Conservation (phyloP, 2,797 vertebrate species). For the Paedocypris micromegethes region DNA sequence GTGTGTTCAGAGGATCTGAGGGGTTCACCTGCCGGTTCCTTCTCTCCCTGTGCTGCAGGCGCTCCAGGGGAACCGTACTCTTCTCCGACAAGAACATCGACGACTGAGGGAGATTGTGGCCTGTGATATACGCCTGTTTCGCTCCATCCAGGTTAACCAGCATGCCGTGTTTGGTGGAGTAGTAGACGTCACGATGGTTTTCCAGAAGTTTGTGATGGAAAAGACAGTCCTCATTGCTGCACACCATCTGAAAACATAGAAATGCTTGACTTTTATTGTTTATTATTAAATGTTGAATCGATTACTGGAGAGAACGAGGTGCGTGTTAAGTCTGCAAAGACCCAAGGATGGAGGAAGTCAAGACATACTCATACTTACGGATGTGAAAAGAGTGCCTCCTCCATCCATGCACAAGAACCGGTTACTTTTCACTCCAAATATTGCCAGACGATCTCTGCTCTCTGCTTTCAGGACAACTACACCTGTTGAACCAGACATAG, state of each 20-base stretch:
- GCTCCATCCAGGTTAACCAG: constrained; percentile 83
- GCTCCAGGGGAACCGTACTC: constrained; percentile 84
- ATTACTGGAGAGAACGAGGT: too few relatives aligned
- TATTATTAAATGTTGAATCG: background rate
- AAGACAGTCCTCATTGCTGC: constrained; percentile 76
- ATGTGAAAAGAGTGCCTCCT: constrained; percentile 82
- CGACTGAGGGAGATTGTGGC: constrained; percentile 79
- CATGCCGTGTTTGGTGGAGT: constrained; percentile 75
- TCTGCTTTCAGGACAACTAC: constrained; percentile 83
- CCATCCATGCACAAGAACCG: constrained; percentile 86
- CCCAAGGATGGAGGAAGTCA: background rate
- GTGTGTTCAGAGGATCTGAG: constrained; percentile 60
- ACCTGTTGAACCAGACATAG: constrained; percentile 62
- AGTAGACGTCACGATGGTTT: constrained; percentile 87
- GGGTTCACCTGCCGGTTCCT: constrained; percentile 68
- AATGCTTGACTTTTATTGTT: background rate
- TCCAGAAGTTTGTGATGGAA: constrained; percentile 86
- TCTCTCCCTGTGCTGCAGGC: constrained; percentile 76
- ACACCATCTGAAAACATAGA: constrained; percentile 67
- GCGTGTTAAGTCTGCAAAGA: too few relatives aligned
- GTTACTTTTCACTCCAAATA: constrained; percentile 84
- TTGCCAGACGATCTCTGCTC: constrained; percentile 78
- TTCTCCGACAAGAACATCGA: constrained; percentile 85
- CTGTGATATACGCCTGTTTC: constrained; percentile 70
- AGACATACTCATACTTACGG: constrained; percentile 66